A percentile compares a stretch with the other conserved stretches of the same genome.
Evolutionary conservation across 2,888 invertebrate species (phyloP).

Genomic region (Nymphalis c-album): DNA sequence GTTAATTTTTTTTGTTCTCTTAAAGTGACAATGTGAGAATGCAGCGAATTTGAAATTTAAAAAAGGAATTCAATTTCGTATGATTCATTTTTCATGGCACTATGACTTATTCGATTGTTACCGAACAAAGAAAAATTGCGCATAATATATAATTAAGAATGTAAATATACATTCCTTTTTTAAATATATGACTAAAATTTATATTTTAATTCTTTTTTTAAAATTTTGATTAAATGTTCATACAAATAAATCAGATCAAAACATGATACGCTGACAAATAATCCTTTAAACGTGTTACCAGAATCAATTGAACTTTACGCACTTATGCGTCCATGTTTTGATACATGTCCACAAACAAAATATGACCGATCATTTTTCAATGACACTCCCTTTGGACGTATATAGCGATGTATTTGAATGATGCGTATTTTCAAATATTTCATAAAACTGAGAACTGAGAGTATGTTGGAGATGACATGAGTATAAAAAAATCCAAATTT

Average conservation of each 20-base stretch:
- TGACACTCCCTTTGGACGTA: constrained; percentile 58
- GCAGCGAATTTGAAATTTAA: background rate
- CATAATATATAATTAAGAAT: background rate
- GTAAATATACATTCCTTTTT: background rate
- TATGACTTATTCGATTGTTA: background rate
- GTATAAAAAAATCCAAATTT: no score
- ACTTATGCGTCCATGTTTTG: constrained; percentile 30
- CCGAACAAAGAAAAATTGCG: background rate
- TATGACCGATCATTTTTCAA: constrained; percentile 68
- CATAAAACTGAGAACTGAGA: constrained; percentile 37
- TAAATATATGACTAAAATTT: background rate
- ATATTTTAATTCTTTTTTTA: no score
- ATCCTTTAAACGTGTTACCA: constrained; percentile 20
- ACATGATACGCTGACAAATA: constrained; percentile 4
- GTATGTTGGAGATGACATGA: constrained; percentile 9
- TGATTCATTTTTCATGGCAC: background rate
- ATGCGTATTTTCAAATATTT: constrained; percentile 61
- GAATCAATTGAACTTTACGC: constrained; percentile 25
- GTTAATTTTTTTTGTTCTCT: constrained; percentile 12
- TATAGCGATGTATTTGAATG: constrained; percentile 58
- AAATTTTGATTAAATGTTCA: background rate
- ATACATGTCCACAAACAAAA: constrained; percentile 43
- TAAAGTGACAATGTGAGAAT: background rate
- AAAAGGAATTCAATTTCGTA: background rate
- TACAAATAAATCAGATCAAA: constrained; percentile 14